Percentiles rank a stretch among this genome's conserved stretches.
Evolutionary conservation across 2,888 invertebrate genomes (phyloP).

Genomic region (Campoletis raptor): DNA sequence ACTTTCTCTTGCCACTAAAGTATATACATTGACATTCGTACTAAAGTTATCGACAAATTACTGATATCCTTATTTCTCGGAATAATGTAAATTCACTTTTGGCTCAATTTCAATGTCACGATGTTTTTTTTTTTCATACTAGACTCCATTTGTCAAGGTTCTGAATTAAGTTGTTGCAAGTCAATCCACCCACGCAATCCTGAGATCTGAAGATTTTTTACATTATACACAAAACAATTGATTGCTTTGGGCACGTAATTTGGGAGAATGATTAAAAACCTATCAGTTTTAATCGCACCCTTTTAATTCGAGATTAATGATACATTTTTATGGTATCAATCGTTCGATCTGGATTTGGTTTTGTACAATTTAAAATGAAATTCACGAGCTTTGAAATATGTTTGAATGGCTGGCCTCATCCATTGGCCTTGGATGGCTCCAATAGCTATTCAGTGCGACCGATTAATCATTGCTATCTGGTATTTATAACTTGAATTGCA

Average conservation of each 20-base stretch:
- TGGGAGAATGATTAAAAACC: neutral
- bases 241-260: neutral
- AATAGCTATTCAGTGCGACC: slow-evolving; percentile 1
- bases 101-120: neutral
- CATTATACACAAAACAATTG: neutral
- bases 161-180: no score
- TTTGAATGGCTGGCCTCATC: neutral
- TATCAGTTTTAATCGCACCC: neutral
- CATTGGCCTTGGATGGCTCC: neutral
- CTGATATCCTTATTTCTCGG: neutral
- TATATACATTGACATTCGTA: neutral
- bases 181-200: no score
- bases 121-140: neutral
- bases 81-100: neutral
- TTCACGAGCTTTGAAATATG: neutral
- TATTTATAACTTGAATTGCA: slow-evolving; percentile 32
- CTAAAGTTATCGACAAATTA: neutral
- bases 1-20: neutral
- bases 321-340: neutral
- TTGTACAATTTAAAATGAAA: neutral
- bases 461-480: slow-evolving; percentile 41
- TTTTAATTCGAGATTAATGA: neutral
- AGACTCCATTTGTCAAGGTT: neutral
- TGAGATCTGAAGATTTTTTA: no score
- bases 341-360: neutral